Base-by-base conservation (phyloP, 2,797 vertebrate species). In the Acridotheres tristis region DNA sequence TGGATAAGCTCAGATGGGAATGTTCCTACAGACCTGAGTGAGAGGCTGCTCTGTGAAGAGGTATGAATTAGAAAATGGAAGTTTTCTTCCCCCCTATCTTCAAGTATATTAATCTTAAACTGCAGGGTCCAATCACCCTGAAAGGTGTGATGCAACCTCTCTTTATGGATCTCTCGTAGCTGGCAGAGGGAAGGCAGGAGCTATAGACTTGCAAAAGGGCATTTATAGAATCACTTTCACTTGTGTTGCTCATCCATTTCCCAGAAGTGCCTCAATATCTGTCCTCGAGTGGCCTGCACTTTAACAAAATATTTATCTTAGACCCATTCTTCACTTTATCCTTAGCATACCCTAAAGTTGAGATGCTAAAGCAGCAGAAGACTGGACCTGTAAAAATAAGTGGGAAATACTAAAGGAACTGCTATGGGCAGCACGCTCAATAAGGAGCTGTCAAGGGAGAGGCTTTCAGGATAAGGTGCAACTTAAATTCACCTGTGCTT, bases 201-300 rank as follows among this genome's bases (percentile, higher is more conserved):
- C 61, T 84, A 0, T 36, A 3, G 18, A 29, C 50, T 79, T 89
- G 54, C 0, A 1, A 50, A 80, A 85, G 90, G 73, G 69, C 53
- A 58, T 34, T 54, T 34, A 38, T 8, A 71, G 91, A 86, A 54
- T 90, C 76, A 50, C 34, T 73, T n/a, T 11, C 54, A 54, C 73
- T 81, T 78, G 53, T 51, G 36, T 96, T 73, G 83, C 58, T 91
- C 80, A 88, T 43, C 85, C 92, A 85, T 48, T 92, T 94, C 91
- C 89, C 88, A 88, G 43, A 97, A 97, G 96, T 97, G 96, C 97
- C 96, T 97, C 96, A 65, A 72, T 95, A 81, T 81, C 74, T 84
- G 85, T 93, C 82, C 89, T 88, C 6, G 11, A 94, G 96, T 96
- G 94, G 96, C 93, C 93, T 97, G 91, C 93, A 96, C 87, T 75